Base-by-base conservation (phyloP, 2,888 invertebrate genomes). In the Drosophila diplacantha region DNA sequence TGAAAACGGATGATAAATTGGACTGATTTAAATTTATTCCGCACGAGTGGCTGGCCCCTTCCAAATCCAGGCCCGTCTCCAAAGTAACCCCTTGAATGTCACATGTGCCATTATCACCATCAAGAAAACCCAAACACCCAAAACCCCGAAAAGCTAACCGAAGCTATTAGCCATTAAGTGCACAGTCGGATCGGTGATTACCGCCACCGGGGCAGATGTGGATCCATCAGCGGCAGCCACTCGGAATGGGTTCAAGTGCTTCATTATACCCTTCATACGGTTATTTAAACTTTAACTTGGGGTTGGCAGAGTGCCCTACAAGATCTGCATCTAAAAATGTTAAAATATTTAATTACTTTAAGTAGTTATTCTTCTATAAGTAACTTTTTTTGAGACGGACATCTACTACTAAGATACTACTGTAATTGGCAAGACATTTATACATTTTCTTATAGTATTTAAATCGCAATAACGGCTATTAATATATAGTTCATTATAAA, bases 191-290 rank as follows among this genome's bases (percentile, higher is more conserved):
- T 49, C 41, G 29, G 31, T 32, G 43, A 61, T 61, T 62, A 61
- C 44, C 26, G 46, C 64, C 34, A 44, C 29, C 20, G 16, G 34
- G 31, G 43, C 52, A 62, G 47, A 44, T 39, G 46, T 56, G 56
- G 69, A 61, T 37, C 39, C 60, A 68, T 62, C 68, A 59, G 47
- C 57, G 24, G 35, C 38, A 63, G 53, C 72, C 57, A 71, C 71
- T 73, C 65, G 68, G 61, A 75, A 74, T 83, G 60, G 72, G 75
- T 74, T 81, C 69, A 73, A 60, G 71, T 64, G 64, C 55, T 67
- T 14, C 35, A 47, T 26, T 24, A 57, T 57, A 34, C 43, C 58
- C 37, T 37, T 31, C 14, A 37, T 8, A 11, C 1, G 59, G 66
- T 11, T 65, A 39, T 24, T 64, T 51, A 41, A 22, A 39, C 54